Percentiles rank a stretch among this genome's conserved stretches.
Conservation (phyloP, 2,888 invertebrate genomes). For the Hermodice carunculata region DNA sequence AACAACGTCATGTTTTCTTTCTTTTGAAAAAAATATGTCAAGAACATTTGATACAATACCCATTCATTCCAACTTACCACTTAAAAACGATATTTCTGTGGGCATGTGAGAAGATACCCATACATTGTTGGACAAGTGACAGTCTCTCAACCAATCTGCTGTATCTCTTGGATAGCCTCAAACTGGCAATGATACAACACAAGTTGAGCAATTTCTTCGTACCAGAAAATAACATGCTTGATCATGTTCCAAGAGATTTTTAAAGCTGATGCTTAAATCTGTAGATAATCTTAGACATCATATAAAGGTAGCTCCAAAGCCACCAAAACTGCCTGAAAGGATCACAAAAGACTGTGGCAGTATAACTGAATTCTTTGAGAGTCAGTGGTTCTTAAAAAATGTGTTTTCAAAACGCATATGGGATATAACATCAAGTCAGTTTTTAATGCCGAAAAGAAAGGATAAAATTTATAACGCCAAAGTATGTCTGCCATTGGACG, state of each 20-base stretch:
- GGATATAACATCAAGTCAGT: too few species aligned
- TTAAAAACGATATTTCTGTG: constrained; percentile 48
- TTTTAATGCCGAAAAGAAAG: too few species aligned
- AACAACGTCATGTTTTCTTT: constrained; percentile 47
- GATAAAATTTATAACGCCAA: too few species aligned
- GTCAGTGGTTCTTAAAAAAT: too few species aligned
- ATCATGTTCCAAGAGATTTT: constrained; percentile 26
- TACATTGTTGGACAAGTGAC: constrained; percentile 39
- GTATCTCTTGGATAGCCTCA: constrained; percentile 41
- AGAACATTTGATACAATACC: constrained; percentile 34
- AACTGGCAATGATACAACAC: constrained; percentile 40
- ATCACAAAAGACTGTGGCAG: too few species aligned
- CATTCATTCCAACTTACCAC: constrained; percentile 36
- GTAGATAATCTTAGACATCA: too few species aligned
- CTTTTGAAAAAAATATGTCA: constrained; percentile 42
- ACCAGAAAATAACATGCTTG: constrained; percentile 45
- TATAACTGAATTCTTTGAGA: too few species aligned
- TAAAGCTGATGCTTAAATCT: too few species aligned
- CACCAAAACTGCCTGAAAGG: too few species aligned
- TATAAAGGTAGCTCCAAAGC: too few species aligned
- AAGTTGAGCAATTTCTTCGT: constrained; percentile 49
- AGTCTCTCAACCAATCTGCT: constrained; percentile 44
- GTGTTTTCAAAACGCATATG: too few species aligned
- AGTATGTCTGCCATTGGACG: too few species aligned
- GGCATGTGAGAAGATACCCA: constrained; percentile 45